Evolutionary conservation across 64 coral and sea anemone genomes (phyloP).

Genomic region (Pocillopora verrucosa): DNA sequence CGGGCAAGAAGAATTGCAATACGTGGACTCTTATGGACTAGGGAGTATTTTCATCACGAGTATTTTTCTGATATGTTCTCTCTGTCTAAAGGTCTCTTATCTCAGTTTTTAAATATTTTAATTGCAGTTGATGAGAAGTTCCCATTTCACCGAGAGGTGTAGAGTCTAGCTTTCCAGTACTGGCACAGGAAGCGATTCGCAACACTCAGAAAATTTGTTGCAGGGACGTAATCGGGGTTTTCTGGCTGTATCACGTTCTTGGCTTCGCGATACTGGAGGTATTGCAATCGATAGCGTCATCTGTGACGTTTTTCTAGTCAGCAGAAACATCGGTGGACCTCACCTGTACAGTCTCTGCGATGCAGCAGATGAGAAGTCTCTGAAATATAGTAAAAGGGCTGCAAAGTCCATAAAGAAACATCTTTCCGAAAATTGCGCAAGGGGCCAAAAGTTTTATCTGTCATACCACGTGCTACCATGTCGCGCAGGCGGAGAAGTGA

Average conservation of each 20-base stretch:
- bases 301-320: conserved; percentile 41
- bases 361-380: neutral
- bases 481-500: neutral
- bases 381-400: neutral
- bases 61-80: no score
- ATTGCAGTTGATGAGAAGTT: neutral
- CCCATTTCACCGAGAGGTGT: neutral
- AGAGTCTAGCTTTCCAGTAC: neutral
- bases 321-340: neutral
- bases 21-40: neutral
- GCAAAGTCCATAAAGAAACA: neutral
- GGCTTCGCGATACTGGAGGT: neutral
- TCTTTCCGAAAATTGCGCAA: neutral
- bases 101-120: neutral
- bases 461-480: conserved; percentile 7
- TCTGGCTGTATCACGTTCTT: neutral
- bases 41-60: no score
- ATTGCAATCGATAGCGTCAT: neutral
- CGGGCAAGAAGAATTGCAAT: no score
- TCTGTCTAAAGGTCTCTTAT: neutral
- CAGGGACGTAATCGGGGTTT: neutral
- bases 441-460: conserved; percentile 30
- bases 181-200: neutral
- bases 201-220: neutral
- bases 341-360: neutral